Percentiles rank a stretch among this genome's conserved stretches.
Evolutionary conservation across 2,113 vertebrate species (phyloP).

Genomic region (Cyphomyrus plagiostoma): DNA sequence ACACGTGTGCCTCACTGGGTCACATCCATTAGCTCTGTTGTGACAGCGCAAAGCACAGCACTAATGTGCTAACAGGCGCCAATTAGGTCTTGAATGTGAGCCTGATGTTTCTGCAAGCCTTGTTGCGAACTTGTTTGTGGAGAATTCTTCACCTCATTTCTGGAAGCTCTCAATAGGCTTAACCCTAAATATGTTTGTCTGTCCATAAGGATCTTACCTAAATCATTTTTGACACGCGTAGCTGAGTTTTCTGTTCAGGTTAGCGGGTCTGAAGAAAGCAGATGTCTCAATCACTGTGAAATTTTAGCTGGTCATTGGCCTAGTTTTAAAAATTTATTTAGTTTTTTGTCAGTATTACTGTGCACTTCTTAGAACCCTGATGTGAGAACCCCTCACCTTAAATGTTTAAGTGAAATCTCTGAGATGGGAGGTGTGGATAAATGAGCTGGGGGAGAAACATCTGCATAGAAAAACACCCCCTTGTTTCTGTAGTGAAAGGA

Average conservation of each 20-base stretch:
- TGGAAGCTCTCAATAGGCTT: constrained; percentile 9
- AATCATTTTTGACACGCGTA: constrained; percentile 17
- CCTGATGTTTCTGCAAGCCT: neutral
- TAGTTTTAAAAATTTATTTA: neutral
- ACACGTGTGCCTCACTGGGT: neutral
- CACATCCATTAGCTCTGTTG: neutral
- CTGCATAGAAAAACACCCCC: neutral
- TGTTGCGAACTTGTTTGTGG: neutral
- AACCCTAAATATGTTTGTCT: neutral
- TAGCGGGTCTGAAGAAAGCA: neutral
- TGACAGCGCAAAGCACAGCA: neutral
- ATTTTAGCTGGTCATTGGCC: neutral
- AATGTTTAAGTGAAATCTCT: neutral
- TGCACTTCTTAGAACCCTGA: neutral
- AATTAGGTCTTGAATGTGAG: neutral
- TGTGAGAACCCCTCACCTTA: neutral
- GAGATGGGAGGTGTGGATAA: neutral
- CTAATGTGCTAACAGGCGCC: neutral
- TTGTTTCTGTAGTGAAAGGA: neutral
- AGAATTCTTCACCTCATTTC: constrained; percentile 10
- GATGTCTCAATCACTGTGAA: neutral
- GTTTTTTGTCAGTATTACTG: neutral
- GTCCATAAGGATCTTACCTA: constrained; percentile 2
- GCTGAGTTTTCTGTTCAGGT: neutral
- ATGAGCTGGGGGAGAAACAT: neutral